Base-by-base conservation (phyloP, 2,888 invertebrate genomes). In the Acanthacorydalis orientalis region DNA sequence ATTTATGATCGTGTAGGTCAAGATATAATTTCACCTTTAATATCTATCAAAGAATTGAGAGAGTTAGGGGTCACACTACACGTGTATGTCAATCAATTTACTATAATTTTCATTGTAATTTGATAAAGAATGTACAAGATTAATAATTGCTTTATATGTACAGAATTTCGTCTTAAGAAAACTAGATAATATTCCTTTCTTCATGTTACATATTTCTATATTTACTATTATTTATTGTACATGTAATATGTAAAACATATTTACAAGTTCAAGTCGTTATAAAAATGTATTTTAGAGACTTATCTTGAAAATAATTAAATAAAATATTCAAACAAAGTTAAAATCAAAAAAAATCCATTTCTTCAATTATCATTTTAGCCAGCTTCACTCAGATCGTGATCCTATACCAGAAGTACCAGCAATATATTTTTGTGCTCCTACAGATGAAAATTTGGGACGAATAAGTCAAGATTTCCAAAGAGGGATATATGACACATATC, bases 361-460 rank as follows among this genome's bases (percentile, higher is more conserved):
- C 7, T 9, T 42, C 1, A 15, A 15, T 7, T 7, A n/a, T n/a
- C n/a, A 51, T 59, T 68, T 9, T 65, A 89, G 89, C 34, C 84
- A 87, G 64, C 68, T 91, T 46, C 90, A 90, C 67, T 86, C 88
- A 7, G 86, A 88, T 60, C 74, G 89, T 50, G 89, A 89, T 62
- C 75, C 83, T n/a, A 92, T 99, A 58, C 95, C 96, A 7, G 98
- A 99, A 70, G 97, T 97, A 2, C 97, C 98, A 43, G 96, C 95
- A 1, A 83, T 99, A 37, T 99, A 99, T 64, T 97, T 99, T 66
- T 93, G 97, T 64, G 78, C 88, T 53, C 96, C 98, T 3, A 85
- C 87, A 10, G 91, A 95, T 60, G 96, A 97, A 63, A 99, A 98
- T 67, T 74, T 99, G 39, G 87, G 85, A 43, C 76, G 95, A 53